These are phyloP conservation scores for Seira sanloemensis DNA, from an alignment of 2,888 invertebrate genomes.

Conservation along the genomic window DNA sequence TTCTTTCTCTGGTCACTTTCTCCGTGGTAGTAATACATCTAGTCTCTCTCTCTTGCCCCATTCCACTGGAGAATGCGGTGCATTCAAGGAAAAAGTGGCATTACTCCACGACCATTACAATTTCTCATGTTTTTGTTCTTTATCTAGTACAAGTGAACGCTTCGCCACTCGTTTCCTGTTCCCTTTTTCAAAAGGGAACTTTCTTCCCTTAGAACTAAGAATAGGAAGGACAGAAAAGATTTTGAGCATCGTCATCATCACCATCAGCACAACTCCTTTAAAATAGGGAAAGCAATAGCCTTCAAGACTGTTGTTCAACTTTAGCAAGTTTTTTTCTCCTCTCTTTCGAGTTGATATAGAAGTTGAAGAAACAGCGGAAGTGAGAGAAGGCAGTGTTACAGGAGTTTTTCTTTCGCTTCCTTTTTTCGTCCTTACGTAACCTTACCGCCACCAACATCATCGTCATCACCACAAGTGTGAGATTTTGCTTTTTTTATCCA, in stretches of 20 bases:
- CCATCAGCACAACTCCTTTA: constrained; percentile 10
- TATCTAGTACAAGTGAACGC: not conserved
- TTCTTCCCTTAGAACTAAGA: no score
- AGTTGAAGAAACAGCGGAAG: constrained; percentile 38
- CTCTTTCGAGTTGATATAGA: constrained; percentile 6
- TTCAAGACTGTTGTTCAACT: constrained; percentile 12
- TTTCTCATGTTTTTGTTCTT: not conserved
- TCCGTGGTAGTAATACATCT: not conserved
- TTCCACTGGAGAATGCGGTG: not conserved
- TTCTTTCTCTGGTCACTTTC: no score
- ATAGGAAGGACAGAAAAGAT: constrained; percentile 8
- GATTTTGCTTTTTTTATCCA: constrained; percentile 3
- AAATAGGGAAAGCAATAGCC: constrained; percentile 14
- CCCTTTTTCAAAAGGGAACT: not conserved
- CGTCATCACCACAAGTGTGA: constrained; percentile 47
- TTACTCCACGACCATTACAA: not conserved
- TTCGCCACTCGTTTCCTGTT: constrained; percentile 1
- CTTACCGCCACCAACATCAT: constrained; percentile 27
- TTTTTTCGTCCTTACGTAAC: not conserved
- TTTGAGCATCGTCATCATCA: constrained; percentile 25
- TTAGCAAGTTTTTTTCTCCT: constrained; percentile 23
- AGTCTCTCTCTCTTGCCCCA: no score
- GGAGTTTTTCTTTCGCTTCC: not conserved
- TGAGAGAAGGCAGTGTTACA: constrained; percentile 23
- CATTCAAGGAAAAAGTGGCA: not conserved